These are phyloP conservation scores for Tinea semifulvella DNA, from an alignment of 2,888 invertebrate species.

Conservation along the genomic window DNA sequence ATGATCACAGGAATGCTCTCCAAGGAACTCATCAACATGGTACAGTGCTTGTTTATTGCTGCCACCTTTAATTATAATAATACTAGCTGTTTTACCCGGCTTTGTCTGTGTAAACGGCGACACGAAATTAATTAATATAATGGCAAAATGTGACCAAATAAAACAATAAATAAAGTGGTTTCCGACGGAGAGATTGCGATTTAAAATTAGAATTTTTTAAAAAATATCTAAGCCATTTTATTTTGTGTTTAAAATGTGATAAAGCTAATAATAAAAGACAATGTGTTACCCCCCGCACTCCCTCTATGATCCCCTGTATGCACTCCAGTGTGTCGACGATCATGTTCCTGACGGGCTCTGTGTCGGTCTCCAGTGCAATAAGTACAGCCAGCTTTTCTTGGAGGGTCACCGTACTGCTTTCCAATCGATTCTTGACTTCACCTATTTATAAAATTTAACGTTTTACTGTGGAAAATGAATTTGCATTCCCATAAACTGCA, in stretches of 20 bases:
- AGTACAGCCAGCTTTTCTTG: conserved; percentile 63
- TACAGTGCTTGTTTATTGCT: conserved; percentile 48
- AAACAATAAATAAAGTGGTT: too few relatives aligned
- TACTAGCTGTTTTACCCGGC: too few relatives aligned
- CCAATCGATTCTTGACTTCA: conserved; percentile 44
- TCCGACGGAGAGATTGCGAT: too few relatives aligned
- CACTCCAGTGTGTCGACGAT: conserved; percentile 80
- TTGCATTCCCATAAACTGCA: too few relatives aligned
- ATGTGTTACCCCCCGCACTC: conserved; percentile 59
- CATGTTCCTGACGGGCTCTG: conserved; percentile 56
- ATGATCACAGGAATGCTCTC: conserved; percentile 75
- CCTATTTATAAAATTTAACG: too few relatives aligned
- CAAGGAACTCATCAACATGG: conserved; percentile 70
- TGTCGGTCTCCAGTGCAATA: conserved; percentile 69
- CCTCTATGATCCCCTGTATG: conserved; percentile 76
- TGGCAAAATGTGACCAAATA: too few relatives aligned
- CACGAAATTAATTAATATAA: too few relatives aligned
- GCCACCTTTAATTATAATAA: conserved; percentile 46
- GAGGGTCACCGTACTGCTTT: conserved; percentile 44
- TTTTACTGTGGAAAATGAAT: too few relatives aligned
- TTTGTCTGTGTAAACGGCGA: too few relatives aligned
- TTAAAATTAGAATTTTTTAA: too few relatives aligned
- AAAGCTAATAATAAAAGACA: background rate
- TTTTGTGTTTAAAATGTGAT: too few relatives aligned
- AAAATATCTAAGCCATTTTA: too few relatives aligned